Percentiles rank a stretch among this genome's conserved stretches.
phyloP scores from a whole-genome alignment of 2,797 vertebrate species.

The Serranus cabrilla region DNA sequence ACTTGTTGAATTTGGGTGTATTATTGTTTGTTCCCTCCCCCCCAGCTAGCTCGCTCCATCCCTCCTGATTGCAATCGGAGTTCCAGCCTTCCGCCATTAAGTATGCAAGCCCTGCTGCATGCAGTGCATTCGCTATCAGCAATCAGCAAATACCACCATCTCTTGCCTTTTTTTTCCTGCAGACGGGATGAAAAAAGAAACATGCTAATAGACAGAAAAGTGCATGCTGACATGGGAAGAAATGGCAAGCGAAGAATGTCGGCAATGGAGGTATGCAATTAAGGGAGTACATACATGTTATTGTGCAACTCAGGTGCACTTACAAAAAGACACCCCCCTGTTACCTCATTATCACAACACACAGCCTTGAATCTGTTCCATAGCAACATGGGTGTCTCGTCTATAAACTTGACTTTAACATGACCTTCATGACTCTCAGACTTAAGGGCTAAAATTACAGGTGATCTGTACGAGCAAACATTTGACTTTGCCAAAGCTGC shows the following conservation, averaged over 20 bases:
- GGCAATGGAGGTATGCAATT: background rate
- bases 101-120: slow-evolving; percentile 66
- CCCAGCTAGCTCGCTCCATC: slow-evolving; percentile 24
- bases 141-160: slow-evolving; percentile 75
- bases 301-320: background rate
- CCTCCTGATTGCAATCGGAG: slow-evolving; percentile 78
- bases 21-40: slow-evolving; percentile 61
- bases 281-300: background rate
- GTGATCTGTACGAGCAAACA: background rate
- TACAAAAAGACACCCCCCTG: slow-evolving; percentile 3
- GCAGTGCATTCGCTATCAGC: slow-evolving; percentile 66
- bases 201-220: slow-evolving; percentile 32
- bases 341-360: slow-evolving; percentile 21
- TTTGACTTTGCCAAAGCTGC: slow-evolving; percentile 8
- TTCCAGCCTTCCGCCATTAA: slow-evolving; percentile 61
- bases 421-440: slow-evolving; percentile 11
- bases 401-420: slow-evolving; percentile 7
- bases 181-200: slow-evolving; percentile 13
- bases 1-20: slow-evolving; percentile 73
- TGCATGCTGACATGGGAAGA: background rate
- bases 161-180: slow-evolving; percentile 38
- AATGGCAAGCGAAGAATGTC: slow-evolving; percentile 4
- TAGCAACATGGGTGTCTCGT: background rate
- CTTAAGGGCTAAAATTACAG: slow-evolving; percentile 2
- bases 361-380: slow-evolving; percentile 11